Evolutionary conservation across 2,113 vertebrate genomes (phyloP).

Genomic region (Tragelaphus imberbis): DNA sequence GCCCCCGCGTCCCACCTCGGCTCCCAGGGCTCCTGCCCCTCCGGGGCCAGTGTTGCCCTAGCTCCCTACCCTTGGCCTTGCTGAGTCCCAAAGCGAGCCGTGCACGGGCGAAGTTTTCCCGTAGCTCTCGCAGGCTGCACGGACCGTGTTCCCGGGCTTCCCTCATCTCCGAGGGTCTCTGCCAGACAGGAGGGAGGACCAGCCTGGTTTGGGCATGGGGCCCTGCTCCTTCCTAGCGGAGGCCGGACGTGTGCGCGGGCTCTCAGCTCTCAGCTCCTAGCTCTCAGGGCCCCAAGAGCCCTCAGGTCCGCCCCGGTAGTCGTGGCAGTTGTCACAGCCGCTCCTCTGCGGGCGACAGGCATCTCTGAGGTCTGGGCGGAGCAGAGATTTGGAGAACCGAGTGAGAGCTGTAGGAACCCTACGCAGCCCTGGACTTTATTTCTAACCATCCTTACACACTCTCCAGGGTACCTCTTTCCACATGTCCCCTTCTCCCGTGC

Average conservation of each 20-base stretch:
- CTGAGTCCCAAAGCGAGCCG: neutral
- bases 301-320: neutral
- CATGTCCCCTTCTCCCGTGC: neutral
- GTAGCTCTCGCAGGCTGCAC: neutral
- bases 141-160: neutral
- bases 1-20: neutral
- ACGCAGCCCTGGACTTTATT: neutral
- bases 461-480: neutral
- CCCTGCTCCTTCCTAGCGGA: neutral
- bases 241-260: neutral
- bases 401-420: neutral
- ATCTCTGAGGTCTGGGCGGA: neutral
- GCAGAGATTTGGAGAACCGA: neutral
- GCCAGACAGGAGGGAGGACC: neutral
- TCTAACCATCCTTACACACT: no score
- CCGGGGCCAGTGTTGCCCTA: neutral
- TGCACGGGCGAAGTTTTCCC: slow-evolving; percentile 25
- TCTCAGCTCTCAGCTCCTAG: neutral
- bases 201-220: neutral
- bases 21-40: neutral
- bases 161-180: neutral
- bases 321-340: neutral
- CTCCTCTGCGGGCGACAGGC: neutral
- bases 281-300: neutral
- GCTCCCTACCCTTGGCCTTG: neutral